phyloP scores from a whole-genome alignment of 2,888 invertebrate genomes.

The Hemithea aestivaria region DNA sequence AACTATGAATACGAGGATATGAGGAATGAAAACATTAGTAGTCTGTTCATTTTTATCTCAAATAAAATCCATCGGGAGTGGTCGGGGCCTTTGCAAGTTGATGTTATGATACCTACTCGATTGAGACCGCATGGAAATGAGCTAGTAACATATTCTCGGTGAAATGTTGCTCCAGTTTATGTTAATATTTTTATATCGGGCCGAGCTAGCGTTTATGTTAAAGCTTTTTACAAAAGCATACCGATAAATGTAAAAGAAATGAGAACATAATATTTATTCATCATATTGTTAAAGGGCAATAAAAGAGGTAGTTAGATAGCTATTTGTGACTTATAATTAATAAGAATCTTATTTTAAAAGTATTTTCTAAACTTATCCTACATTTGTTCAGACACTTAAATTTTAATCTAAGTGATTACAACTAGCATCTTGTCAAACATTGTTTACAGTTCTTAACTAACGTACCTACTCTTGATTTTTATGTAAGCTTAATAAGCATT shows the following conservation, averaged over 20 bases:
- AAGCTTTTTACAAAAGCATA: constrained; percentile 12
- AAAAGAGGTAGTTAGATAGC: not conserved
- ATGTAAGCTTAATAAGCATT: too few relatives aligned
- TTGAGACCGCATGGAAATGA: constrained; percentile 30
- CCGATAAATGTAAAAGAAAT: constrained; percentile 4
- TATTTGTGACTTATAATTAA: not conserved
- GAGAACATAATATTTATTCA: not conserved
- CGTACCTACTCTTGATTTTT: too few relatives aligned
- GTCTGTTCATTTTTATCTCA: constrained; percentile 47
- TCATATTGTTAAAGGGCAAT: constrained; percentile 1
- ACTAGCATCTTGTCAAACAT: too few relatives aligned
- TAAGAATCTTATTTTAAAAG: not conserved
- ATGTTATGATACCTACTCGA: constrained; percentile 31
- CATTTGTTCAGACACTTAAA: too few relatives aligned
- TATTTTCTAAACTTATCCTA: too few relatives aligned
- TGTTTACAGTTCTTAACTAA: too few relatives aligned
- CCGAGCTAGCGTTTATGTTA: constrained; percentile 6
- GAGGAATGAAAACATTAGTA: constrained; percentile 55
- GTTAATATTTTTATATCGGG: constrained; percentile 11
- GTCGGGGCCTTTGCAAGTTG: constrained; percentile 32
- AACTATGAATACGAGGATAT: constrained; percentile 54
- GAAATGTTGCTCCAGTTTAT: constrained; percentile 14
- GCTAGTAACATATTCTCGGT: constrained; percentile 22
- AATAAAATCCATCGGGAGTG: constrained; percentile 40
- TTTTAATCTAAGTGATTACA: too few relatives aligned